Conservation (phyloP, 2,888 invertebrate species). For the Lingula anatina region DNA sequence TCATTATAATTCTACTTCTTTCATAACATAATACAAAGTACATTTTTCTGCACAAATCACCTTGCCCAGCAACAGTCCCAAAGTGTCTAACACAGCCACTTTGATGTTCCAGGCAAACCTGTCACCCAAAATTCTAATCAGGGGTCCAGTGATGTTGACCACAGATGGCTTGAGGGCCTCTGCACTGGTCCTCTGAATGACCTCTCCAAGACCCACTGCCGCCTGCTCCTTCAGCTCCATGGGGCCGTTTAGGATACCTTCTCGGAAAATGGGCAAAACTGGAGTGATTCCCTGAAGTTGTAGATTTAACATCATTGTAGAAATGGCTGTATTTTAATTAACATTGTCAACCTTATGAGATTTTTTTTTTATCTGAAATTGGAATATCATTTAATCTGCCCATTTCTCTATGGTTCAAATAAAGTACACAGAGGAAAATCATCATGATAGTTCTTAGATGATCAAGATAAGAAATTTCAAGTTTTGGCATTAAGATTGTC, state of each 20-base stretch:
- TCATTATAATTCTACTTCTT: background rate
- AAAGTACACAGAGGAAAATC: too few relatives aligned
- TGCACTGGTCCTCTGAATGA: constrained; percentile 78
- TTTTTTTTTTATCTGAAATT: too few relatives aligned
- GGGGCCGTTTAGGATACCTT: constrained; percentile 89
- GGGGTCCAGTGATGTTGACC: constrained; percentile 93
- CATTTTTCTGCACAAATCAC: too few relatives aligned
- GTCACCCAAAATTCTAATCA: constrained; percentile 95
- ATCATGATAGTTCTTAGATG: too few relatives aligned
- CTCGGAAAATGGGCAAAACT: constrained; percentile 88
- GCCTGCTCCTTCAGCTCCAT: constrained; percentile 95
- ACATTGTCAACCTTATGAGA: too few relatives aligned
- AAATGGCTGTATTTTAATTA: background rate
- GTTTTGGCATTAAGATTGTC: too few relatives aligned
- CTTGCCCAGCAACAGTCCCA: constrained; percentile 87
- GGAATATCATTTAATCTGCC: too few relatives aligned
- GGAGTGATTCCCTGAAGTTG: constrained; percentile 76
- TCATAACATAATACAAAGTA: too few relatives aligned
- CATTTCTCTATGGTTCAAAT: too few relatives aligned
- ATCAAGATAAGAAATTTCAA: too few relatives aligned
- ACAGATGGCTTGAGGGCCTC: constrained; percentile 90
- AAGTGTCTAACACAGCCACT: constrained; percentile 89
- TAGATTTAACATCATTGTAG: constrained; percentile 2
- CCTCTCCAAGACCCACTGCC: constrained; percentile 80
- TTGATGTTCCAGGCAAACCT: constrained; percentile 91